phyloP scores from a whole-genome alignment of 2,113 vertebrate species.

The Ciconia stormi region DNA sequence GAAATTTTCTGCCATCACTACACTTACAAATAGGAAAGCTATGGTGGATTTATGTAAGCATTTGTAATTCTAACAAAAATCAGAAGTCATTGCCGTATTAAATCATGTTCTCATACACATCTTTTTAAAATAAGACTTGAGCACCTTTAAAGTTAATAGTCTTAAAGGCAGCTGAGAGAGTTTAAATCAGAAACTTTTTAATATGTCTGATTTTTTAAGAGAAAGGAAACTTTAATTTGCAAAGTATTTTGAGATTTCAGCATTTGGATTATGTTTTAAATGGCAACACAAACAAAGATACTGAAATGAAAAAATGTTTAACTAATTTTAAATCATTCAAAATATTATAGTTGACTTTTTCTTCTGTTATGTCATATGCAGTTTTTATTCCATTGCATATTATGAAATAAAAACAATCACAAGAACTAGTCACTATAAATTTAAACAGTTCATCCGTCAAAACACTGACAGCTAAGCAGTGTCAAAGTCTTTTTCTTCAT shows the following conservation, averaged over 20 bases:
- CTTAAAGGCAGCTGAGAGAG: not conserved
- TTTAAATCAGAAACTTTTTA: not conserved
- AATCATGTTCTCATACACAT: not conserved
- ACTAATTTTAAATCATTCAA: not conserved
- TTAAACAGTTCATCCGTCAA: not conserved
- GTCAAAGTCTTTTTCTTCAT: not conserved
- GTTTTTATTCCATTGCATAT: not conserved
- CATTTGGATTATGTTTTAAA: not conserved
- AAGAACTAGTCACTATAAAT: not conserved
- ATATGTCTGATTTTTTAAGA: not conserved
- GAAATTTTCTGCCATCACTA: not conserved
- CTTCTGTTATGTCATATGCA: not conserved
- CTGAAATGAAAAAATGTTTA: not conserved
- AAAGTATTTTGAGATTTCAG: not conserved
- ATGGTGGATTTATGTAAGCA: not conserved
- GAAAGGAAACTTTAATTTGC: not conserved
- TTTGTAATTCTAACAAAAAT: not conserved
- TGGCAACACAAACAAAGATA: not conserved
- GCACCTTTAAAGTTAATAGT: not conserved
- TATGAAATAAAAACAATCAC: not conserved
- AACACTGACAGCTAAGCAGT: not conserved
- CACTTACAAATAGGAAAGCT: not conserved
- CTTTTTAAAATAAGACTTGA: not conserved
- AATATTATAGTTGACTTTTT: not conserved
- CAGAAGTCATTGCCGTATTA: not conserved